Base-by-base conservation (phyloP, 2,797 vertebrate genomes). In the Pangasius sanitwongsei region DNA sequence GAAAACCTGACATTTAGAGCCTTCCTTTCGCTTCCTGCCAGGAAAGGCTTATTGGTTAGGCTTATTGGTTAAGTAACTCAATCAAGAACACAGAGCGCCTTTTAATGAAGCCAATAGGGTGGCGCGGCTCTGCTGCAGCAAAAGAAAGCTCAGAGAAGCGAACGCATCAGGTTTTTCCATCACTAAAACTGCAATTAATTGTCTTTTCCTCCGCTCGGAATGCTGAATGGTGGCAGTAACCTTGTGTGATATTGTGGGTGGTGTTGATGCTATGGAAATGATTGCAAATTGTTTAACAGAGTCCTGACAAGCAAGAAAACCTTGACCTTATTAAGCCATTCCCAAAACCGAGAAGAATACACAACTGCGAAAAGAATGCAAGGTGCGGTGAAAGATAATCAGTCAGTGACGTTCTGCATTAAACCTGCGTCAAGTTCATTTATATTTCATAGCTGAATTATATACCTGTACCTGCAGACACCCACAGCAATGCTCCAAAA, bases 261-360 rank as follows among this genome's bases (percentile, higher is more conserved):
- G 92, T 90, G 93, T 88, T 94, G 95, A 96, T 95, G 94, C 94
- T 95, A 96, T 95, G 95, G 96, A 97, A 97, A 96, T 96, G 89
- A 95, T 95, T 96, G 95, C 95, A 96, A 96, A 96, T 97, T 96
- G 94, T 94, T 95, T 94, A 95, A 96, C 95, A 94, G 95, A 94
- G 92, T 94, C 94, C 93, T 95, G 95, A 95, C 94, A 95, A 72
- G 90, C 93, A 93, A 93, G 88, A 95, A 85, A 94, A 94, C 95
- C 91, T 95, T 95, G 95, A 96, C 95, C 95, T 94, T 93, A 80
- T 88, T 88, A 93, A 91, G 92, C 78, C 91, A 91, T 92, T 94
- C 93, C 85, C 87, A 92, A 94, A 94, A 95, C 93, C 92, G 91
- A 91, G 92, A 92, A 87, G 92, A 94, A 94, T 92, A 91, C 90